These are phyloP conservation scores for Diarsia dahlii DNA, from an alignment of 2,888 invertebrate genomes.

Conservation along the genomic window DNA sequence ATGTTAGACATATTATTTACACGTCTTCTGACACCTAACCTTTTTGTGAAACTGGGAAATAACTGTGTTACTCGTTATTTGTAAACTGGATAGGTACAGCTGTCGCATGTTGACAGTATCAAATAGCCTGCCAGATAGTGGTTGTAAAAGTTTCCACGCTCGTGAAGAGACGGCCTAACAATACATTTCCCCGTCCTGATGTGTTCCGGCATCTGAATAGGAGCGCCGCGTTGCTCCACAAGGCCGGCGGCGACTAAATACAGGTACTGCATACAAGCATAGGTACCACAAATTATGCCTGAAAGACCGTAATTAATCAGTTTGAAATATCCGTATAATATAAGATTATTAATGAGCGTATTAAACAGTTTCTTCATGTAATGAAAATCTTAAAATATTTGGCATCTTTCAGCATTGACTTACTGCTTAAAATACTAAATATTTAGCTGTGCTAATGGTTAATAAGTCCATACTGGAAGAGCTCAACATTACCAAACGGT, in stretches of 20 bases:
- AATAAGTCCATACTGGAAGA: too few species aligned
- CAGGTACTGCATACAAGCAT: conserved; percentile 47
- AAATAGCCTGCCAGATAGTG: conserved; percentile 58
- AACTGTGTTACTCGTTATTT: conserved; percentile 17
- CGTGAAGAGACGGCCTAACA: conserved; percentile 55
- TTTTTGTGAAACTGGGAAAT: conserved; percentile 25
- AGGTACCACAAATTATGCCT: conserved; percentile 6
- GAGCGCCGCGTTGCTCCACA: conserved; percentile 28
- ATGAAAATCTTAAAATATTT: conserved; percentile 27
- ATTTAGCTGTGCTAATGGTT: conserved; percentile 22
- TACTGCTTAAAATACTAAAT: neutral
- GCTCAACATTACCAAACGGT: too few species aligned
- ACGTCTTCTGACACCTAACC: conserved; percentile 20
- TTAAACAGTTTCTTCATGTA: conserved; percentile 19
- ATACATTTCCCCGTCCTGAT: conserved; percentile 51
- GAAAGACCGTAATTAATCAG: conserved; percentile 27
- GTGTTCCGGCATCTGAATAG: conserved; percentile 63
- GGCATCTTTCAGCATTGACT: neutral
- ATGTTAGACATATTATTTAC: conserved; percentile 30
- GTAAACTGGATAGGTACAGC: conserved; percentile 30
- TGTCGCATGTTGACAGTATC: conserved; percentile 48
- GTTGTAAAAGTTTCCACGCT: conserved; percentile 54
- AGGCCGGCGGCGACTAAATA: conserved; percentile 46
- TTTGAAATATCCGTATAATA: conserved; percentile 33
- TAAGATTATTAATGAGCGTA: conserved; percentile 32